phyloP scores from a whole-genome alignment of 1,140 invertebrate genomes.

The Colletes latitarsis region DNA sequence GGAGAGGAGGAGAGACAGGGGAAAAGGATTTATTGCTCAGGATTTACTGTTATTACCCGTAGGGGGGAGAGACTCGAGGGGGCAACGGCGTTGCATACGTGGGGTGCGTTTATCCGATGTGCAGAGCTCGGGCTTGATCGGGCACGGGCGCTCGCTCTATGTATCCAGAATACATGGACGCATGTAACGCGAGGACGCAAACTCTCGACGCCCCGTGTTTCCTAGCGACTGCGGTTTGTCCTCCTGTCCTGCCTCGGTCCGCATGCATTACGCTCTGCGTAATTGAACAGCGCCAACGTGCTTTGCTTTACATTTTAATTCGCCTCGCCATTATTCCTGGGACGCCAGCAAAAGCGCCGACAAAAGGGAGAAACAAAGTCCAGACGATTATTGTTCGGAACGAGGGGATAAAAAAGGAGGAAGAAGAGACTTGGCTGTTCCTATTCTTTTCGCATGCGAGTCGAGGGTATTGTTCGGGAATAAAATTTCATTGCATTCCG shows the following conservation, averaged over 20 bases:
- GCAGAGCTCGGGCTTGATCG: background rate
- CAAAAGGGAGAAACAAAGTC: slow-evolving; percentile 2
- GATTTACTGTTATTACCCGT: slow-evolving; percentile 80
- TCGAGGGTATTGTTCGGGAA: background rate
- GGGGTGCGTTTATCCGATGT: slow-evolving; percentile 65
- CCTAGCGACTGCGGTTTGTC: slow-evolving; percentile 61
- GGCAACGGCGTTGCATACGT: slow-evolving; percentile 65
- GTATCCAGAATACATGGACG: slow-evolving; percentile 13
- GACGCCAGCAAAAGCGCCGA: background rate
- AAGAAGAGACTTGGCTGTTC: background rate
- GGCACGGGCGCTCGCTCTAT: background rate
- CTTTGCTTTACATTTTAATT: slow-evolving; percentile 53
- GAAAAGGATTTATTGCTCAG: slow-evolving; percentile 77
- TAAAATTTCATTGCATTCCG: background rate
- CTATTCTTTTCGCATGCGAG: background rate
- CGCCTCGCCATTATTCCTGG: slow-evolving; percentile 17
- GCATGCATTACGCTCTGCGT: slow-evolving; percentile 54
- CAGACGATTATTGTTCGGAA: slow-evolving; percentile 1
- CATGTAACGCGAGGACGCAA: slow-evolving; percentile 6
- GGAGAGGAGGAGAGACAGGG: slow-evolving; percentile 33
- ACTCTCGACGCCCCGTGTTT: slow-evolving; percentile 44
- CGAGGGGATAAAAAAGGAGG: background rate
- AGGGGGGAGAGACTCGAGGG: slow-evolving; percentile 68
- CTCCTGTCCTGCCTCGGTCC: slow-evolving; percentile 29
- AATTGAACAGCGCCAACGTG: slow-evolving; percentile 57